Evolutionary conservation across 2,888 invertebrate species (phyloP).

Genomic region (Unio pictorum): DNA sequence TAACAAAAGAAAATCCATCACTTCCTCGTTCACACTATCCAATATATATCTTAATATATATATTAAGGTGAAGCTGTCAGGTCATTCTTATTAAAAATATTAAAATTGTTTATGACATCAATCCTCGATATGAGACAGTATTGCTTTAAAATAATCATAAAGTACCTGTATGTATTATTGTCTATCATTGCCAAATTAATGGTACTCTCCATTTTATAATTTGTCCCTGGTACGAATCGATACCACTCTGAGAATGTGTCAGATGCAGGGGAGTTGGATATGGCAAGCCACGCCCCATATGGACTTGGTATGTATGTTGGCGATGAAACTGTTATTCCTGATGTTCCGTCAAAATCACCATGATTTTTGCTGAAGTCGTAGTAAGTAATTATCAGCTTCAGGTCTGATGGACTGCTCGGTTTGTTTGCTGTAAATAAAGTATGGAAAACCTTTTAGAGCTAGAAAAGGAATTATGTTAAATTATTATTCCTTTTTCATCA

Average conservation of each 20-base stretch:
- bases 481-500: too few species aligned
- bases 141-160: too few species aligned
- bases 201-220: constrained; percentile 19
- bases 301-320: constrained; percentile 49
- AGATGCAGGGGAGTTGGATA: constrained; percentile 39
- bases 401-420: constrained; percentile 18
- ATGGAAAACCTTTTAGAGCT: too few species aligned
- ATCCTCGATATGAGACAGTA: too few species aligned
- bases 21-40: too few species aligned
- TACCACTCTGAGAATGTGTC: constrained; percentile 61
- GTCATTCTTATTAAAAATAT: too few species aligned
- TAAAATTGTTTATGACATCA: too few species aligned
- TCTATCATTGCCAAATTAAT: constrained; percentile 16
- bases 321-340: constrained; percentile 16
- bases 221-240: constrained; percentile 16
- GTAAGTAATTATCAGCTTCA: constrained; percentile 27
- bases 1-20: too few species aligned
- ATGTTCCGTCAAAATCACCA: constrained; percentile 28
- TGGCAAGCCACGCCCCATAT: constrained; percentile 46
- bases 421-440: background rate
- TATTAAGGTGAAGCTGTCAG: too few species aligned
- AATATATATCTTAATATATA: too few species aligned
- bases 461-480: too few species aligned
- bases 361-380: constrained; percentile 39
- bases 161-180: too few species aligned